Conservation (phyloP, 2,888 invertebrate species). For the Cylindroiulus punctatus region DNA sequence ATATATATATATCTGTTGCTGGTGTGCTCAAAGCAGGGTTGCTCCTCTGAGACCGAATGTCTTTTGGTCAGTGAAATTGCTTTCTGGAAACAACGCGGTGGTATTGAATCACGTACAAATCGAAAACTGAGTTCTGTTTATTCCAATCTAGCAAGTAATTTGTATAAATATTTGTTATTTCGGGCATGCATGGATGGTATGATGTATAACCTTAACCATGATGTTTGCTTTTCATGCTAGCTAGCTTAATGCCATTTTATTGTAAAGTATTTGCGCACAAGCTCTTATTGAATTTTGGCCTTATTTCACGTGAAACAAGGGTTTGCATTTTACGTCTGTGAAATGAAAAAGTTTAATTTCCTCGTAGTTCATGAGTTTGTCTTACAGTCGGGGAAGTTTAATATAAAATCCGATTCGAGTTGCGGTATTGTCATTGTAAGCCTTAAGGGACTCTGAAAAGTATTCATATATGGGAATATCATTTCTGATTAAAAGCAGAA, state of each 20-base stretch:
- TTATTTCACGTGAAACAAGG: not conserved
- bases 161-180: not conserved
- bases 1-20: not conserved
- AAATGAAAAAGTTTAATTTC: constrained; percentile 36
- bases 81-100: not conserved
- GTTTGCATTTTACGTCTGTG: not conserved
- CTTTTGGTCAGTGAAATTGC: not conserved
- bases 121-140: not conserved
- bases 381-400: not conserved
- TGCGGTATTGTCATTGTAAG: not conserved
- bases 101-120: not conserved
- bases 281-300: not conserved
- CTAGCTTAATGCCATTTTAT: not conserved
- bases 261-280: not conserved
- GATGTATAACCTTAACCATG: not conserved
- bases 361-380: constrained; percentile 1
- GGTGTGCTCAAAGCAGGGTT: not conserved
- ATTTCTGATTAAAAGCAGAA: constrained; percentile 11
- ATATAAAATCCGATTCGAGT: constrained; percentile 24
- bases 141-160: constrained; percentile 5
- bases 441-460: not conserved
- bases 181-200: not conserved
- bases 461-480: not conserved
- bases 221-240: not conserved
- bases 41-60: not conserved